These are phyloP conservation scores for Parazoanthus atlanticus DNA, from an alignment of 92 coral and sea anemone genomes.

Conservation along the genomic window DNA sequence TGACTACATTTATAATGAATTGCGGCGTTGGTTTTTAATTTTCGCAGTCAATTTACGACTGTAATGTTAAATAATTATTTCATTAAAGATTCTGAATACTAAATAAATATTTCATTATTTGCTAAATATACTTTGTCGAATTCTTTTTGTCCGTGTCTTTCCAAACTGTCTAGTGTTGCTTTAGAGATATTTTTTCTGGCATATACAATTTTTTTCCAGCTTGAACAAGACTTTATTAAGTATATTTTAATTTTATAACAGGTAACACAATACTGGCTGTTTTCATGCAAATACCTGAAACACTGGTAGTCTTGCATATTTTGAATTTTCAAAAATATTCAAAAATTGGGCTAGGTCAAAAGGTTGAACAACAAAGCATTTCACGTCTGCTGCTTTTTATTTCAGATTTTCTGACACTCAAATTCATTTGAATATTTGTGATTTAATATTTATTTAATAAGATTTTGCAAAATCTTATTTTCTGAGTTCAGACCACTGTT, in stretches of 20 bases:
- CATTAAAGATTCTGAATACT: not conserved
- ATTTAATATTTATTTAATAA: too few species aligned
- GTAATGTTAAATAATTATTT: not conserved
- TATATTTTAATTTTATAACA: not conserved
- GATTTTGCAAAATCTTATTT: not conserved
- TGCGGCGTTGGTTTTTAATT: not conserved
- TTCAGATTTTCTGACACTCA: not conserved
- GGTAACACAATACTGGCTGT: not conserved
- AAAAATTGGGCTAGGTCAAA: not conserved
- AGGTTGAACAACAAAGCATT: not conserved
- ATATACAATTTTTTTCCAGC: not conserved
- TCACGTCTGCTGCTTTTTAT: not conserved
- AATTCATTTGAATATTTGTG: not conserved
- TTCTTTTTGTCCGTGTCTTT: not conserved
- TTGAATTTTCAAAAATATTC: not conserved
- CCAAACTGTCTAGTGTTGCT: not conserved
- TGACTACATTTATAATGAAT: not conserved
- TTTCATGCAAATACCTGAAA: not conserved
- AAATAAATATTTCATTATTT: slow-evolving; percentile 2
- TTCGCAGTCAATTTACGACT: too few species aligned
- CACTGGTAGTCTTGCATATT: not conserved
- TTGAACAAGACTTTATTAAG: not conserved
- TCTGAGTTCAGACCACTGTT: not conserved
- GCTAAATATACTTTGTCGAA: not conserved
- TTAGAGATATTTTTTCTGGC: not conserved